Evolutionary conservation across 1,140 invertebrate species (phyloP), one percentile per base, ranked within the genome.

Genomic region (Sinonovacula constricta): DNA sequence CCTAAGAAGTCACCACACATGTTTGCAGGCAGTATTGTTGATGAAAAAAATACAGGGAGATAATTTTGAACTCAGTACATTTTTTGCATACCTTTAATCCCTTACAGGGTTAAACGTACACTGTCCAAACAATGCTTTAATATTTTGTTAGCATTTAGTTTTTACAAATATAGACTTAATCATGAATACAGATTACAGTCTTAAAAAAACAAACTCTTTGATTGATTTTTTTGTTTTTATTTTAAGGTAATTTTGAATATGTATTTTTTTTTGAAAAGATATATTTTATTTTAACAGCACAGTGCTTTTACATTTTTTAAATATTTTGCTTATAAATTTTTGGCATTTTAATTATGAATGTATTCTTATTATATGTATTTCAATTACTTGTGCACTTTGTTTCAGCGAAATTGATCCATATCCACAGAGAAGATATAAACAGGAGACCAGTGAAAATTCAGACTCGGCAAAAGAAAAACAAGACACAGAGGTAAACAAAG

Each of bases 401-500:
- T 66, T 2, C n/a, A 66, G 63, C 14, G 63, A 66, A 28, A 66
- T 15, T 24, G 39, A 26, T 2, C 28, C 34, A 18, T 26, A 15
- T 18, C 30, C 30, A 22, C 26, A 30, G 5, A 10, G 51, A 54
- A 12, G 12, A 28, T 22, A 53, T 2, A 54, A 45, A 22, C 28
- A 45, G 18, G 72, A 76, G 30, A 54, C 7, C 22, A 15, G 2
- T 33, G 62, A 65, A 34, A 36, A n/a, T 33, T 26, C 26, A 18
- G 62, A 65, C 33, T n/a, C 54, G 18, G 63, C 66, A 30, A 66
- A 26, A 45, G 72, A 76, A 36, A 76, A 76, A 28, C 72, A 76
- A 24, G 72, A 76, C 39, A 45, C 22, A 26, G 72, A 76, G 30
- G 72, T 57, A 26, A 76, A 76, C 53, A 67, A 76, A 59, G 72